Conservation (phyloP, 1,140 invertebrate genomes). For the Battus philenor region DNA sequence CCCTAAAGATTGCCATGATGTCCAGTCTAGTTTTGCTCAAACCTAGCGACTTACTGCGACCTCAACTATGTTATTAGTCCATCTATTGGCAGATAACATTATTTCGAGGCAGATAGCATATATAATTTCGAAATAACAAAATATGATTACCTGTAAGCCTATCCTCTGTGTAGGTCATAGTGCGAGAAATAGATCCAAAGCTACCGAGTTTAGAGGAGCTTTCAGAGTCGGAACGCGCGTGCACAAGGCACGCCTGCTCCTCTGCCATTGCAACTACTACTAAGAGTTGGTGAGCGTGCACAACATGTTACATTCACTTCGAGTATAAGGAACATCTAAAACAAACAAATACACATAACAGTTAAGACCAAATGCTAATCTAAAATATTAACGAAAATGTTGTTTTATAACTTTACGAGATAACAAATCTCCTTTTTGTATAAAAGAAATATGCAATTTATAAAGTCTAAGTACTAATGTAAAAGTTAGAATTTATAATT, state of each 20-base stretch:
- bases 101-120: no score
- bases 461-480: no score
- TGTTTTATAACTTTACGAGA: no score
- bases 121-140: not conserved
- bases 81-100: no score
- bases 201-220: constrained; percentile 59
- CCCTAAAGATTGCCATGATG: no score
- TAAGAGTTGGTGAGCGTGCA: constrained; percentile 17
- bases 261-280: constrained; percentile 45
- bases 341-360: constrained; percentile 10
- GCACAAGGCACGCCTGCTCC: constrained; percentile 72
- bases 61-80: no score
- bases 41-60: no score
- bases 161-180: constrained; percentile 55
- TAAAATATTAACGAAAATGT: no score
- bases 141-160: constrained; percentile 34
- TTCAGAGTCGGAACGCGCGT: constrained; percentile 68
- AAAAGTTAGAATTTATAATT: no score
- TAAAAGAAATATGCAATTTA: no score
- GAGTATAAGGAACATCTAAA: constrained; percentile 45
- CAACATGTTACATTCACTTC: not conserved
- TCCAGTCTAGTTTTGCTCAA: no score
- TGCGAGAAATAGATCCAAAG: constrained; percentile 49
- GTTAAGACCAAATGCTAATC: not conserved
- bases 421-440: no score